Evolutionary conservation across 2,888 invertebrate species (phyloP), one percentile per base, ranked within the genome.

Genomic region (Drosophila histrio): DNA sequence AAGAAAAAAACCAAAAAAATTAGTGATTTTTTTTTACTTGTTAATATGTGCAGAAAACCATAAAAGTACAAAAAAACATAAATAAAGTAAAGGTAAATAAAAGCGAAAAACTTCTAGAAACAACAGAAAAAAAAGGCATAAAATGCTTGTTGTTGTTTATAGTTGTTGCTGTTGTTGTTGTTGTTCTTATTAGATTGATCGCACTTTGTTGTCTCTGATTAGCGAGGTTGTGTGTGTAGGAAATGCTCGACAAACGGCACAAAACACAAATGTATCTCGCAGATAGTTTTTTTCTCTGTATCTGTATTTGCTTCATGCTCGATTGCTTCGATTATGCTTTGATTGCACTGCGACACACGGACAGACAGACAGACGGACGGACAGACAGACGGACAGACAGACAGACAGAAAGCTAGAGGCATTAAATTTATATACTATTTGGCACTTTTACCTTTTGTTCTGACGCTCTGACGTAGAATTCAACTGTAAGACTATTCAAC

Each of bases 261-360:
- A 58, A 49, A 50, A 67, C 32, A 41, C 22, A 66, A 58, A 59
- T 73, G 76, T 73, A 75, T 71, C 60, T 71, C 77, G 34, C 54
- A 73, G 72, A 73, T 76, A 76, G 32, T 47, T 66, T 64, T 24
- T 39, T n/a, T n/a, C n/a, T 11, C 38, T 46, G 19, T 44, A 34
- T 8, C 9, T 34, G 59, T 34, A 9, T 22, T 24, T 43, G 72
- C 47, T 84, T 84, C 76, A 80, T 78, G 85, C 79, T 75, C 85
- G 79, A 80, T 80, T 81, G 80, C 56, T 67, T 72, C 79, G 81
- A 74, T 81, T 80, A 84, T 80, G 79, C 70, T 79, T 76, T 61
- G 77, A 76, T 82, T 81, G 76, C 78, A 81, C 28, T 62, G 57
- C 26, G 21, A 71, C 44, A 62, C 53, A 61, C 43, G 15, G 15